Evolutionary conservation across 1,140 invertebrate genomes (phyloP).

Genomic region (Caenorhabditis tropicalis): DNA sequence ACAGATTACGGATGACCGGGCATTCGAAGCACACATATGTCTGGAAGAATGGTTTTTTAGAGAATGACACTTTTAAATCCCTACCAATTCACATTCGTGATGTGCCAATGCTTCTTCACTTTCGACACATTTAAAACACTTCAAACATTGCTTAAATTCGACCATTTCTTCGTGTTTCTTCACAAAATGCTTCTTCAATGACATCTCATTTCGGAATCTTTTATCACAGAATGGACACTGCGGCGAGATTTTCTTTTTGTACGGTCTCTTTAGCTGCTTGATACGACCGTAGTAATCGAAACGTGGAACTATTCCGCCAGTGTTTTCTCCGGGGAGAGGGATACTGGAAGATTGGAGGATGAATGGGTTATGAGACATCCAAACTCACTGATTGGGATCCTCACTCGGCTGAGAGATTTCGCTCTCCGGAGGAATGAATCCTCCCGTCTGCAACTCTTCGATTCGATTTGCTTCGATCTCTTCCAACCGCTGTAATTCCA

Average conservation of each 20-base stretch:
- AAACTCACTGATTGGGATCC: constrained; percentile 27
- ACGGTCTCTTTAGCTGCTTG: constrained; percentile 3
- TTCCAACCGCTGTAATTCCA: constrained; percentile 7
- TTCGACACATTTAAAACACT: constrained; percentile 68
- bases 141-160: constrained; percentile 70
- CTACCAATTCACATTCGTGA: constrained; percentile 66
- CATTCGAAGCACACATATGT: constrained; percentile 71
- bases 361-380: neutral
- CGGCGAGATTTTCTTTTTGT: constrained; percentile 69
- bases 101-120: constrained; percentile 63
- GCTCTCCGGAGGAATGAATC: constrained; percentile 68
- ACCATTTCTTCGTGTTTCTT: constrained; percentile 66
- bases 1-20: constrained; percentile 69
- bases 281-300: constrained; percentile 13
- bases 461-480: constrained; percentile 70
- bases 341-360: constrained; percentile 41
- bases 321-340: neutral
- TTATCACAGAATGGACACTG: constrained; percentile 72
- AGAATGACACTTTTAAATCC: neutral
- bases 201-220: constrained; percentile 69
- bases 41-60: constrained; percentile 35
- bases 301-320: neutral
- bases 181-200: constrained; percentile 69
- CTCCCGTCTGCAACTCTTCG: constrained; percentile 67
- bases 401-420: constrained; percentile 50